A percentile compares a stretch with the other conserved stretches of the same genome.
Evolutionary conservation across 2,797 vertebrate genomes (phyloP).

Genomic region (Synanceia verrucosa): DNA sequence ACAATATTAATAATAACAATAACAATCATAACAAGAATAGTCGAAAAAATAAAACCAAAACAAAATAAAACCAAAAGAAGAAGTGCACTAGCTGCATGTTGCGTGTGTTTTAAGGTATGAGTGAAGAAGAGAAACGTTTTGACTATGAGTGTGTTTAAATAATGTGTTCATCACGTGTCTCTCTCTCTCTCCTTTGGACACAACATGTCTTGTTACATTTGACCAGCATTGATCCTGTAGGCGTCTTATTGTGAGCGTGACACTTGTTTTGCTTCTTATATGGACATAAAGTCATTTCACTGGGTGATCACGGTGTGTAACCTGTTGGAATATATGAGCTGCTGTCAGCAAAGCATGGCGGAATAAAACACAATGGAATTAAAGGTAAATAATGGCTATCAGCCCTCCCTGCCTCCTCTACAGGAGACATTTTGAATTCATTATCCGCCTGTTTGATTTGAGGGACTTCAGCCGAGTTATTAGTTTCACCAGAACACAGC

Average conservation of each 20-base stretch:
- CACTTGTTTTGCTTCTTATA: slow-evolving; percentile 1
- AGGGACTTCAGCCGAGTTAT: background rate
- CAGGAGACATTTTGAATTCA: slow-evolving; percentile 57
- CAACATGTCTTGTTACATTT: background rate
- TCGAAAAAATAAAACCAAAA: too few species aligned
- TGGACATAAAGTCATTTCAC: background rate
- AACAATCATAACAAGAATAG: too few species aligned
- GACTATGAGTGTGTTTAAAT: background rate
- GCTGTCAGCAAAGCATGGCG: background rate
- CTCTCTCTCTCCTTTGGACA: background rate
- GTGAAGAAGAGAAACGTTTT: background rate
- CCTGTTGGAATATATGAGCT: background rate
- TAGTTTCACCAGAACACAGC: background rate
- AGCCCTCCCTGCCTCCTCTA: background rate
- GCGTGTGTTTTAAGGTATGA: background rate
- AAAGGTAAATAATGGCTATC: slow-evolving; percentile 14
- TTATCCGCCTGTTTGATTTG: slow-evolving; percentile 1
- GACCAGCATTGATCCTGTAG: background rate
- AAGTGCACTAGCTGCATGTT: too few species aligned
- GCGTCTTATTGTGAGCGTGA: background rate
- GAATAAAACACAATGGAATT: slow-evolving; percentile 29
- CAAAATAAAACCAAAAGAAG: too few species aligned
- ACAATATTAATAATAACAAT: too few species aligned
- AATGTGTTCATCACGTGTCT: background rate
- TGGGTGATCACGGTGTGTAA: background rate